Percentiles rank a stretch among this genome's conserved stretches.
Conservation (phyloP, 2,797 vertebrate species). For the Capromys pilorides region DNA sequence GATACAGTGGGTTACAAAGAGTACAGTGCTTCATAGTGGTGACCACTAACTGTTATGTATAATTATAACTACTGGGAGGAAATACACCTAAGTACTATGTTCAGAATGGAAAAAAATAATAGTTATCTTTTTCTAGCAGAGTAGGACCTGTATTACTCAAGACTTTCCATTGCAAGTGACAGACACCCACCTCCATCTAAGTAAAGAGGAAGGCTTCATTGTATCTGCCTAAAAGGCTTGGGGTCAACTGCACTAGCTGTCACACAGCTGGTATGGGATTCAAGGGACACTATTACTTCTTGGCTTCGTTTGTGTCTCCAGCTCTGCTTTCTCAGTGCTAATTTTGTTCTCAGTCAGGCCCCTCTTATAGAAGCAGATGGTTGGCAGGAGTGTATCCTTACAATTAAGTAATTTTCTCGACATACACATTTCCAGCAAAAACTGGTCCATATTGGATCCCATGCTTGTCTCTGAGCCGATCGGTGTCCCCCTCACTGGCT, state of each 20-base stretch:
- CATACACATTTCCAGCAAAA: conserved; percentile 8
- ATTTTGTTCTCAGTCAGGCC: conserved; percentile 49
- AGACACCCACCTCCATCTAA: conserved; percentile 26
- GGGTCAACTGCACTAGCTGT: not conserved
- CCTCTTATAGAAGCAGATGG: not conserved
- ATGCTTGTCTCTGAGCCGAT: conserved; percentile 37
- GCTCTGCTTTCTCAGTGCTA: conserved; percentile 46
- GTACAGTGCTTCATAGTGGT: conserved; percentile 23
- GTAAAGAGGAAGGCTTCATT: conserved; percentile 1
- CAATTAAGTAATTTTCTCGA: not conserved
- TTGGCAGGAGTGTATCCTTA: not conserved
- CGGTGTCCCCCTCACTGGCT: not conserved
- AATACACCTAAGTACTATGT: not conserved
- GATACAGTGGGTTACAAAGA: not conserved
- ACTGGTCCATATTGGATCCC: not conserved
- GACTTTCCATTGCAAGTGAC: conserved; percentile 5
- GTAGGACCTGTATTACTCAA: not conserved
- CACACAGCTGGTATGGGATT: not conserved
- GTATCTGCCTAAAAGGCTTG: not conserved
- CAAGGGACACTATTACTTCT: not conserved
- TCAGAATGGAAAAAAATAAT: conserved; percentile 1
- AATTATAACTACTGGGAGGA: conserved; percentile 29
- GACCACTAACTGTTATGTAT: not conserved
- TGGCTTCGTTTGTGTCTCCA: conserved; percentile 44
- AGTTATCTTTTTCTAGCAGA: not conserved